Evolutionary conservation across 2,797 vertebrate species (phyloP).

Genomic region (Darevskia nairensis): DNA sequence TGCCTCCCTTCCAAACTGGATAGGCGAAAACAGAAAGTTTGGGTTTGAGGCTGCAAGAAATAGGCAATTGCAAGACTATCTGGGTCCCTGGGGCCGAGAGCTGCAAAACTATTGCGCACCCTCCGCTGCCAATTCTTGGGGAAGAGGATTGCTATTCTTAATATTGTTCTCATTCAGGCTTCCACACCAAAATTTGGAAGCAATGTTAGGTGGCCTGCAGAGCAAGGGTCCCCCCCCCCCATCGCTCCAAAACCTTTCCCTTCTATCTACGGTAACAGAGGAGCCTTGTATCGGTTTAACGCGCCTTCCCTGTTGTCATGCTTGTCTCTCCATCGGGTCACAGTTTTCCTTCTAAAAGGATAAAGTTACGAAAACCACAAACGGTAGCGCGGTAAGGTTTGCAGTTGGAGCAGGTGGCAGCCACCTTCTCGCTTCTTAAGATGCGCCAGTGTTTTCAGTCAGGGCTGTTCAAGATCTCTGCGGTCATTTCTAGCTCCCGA

Average conservation of each 20-base stretch:
- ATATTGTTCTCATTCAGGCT: background rate
- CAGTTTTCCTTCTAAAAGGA: background rate
- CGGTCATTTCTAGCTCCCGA: background rate
- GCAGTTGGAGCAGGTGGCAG: background rate
- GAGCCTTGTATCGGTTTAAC: background rate
- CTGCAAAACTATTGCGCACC: background rate
- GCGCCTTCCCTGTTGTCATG: background rate
- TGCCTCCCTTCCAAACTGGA: background rate
- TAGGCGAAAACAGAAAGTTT: background rate
- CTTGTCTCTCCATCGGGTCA: background rate
- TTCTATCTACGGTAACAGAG: background rate
- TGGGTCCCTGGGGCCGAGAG: background rate
- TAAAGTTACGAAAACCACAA: background rate
- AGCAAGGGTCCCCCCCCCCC: background rate
- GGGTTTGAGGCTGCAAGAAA: background rate
- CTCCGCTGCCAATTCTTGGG: too few relatives aligned
- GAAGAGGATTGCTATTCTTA: background rate
- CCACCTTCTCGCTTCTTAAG: background rate
- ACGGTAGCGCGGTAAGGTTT: background rate
- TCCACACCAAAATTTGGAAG: background rate
- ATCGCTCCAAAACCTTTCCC: too few relatives aligned
- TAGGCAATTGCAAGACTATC: background rate
- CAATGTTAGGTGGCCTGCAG: background rate
- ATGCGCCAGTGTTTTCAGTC: too few relatives aligned
- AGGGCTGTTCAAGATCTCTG: background rate